Evolutionary conservation across 2,888 invertebrate species (phyloP).

Genomic region (Aphidius colemani): DNA sequence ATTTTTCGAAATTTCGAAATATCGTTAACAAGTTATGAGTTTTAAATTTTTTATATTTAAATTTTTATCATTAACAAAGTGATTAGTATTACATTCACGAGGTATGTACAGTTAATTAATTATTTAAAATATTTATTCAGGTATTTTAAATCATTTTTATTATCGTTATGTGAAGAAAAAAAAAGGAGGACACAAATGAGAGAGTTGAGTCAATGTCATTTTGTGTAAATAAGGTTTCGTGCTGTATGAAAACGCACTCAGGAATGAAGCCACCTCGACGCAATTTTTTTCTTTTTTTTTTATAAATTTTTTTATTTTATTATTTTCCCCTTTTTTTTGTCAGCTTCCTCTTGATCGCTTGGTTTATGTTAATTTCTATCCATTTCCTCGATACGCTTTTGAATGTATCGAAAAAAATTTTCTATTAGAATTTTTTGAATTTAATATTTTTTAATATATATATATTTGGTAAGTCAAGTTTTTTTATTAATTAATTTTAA

Average conservation of each 20-base stretch:
- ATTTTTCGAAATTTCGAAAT: no score
- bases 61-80: no score
- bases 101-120: no score
- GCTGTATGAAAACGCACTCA: slow-evolving; percentile 8
- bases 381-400: slow-evolving; percentile 21
- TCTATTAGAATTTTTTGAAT: no score
- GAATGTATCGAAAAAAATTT: slow-evolving; percentile 4
- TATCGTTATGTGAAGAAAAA: background rate
- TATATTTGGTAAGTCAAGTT: background rate
- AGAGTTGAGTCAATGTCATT: background rate
- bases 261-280: slow-evolving; percentile 26
- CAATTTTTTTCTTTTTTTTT: slow-evolving; percentile 12
- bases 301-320: slow-evolving; percentile 23
- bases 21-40: no score
- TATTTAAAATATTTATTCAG: no score
- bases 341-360: slow-evolving; percentile 20
- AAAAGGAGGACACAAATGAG: slow-evolving; percentile 10
- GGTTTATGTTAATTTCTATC: background rate
- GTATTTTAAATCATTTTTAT: no score
- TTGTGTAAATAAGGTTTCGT: background rate
- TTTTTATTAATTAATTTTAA: background rate
- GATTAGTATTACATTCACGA: no score
- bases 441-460: no score
- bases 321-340: slow-evolving; percentile 16
- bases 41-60: no score